These are phyloP conservation scores for Trissolcus japonicus DNA, from an alignment of 2,888 invertebrate species.

Conservation along the genomic window DNA sequence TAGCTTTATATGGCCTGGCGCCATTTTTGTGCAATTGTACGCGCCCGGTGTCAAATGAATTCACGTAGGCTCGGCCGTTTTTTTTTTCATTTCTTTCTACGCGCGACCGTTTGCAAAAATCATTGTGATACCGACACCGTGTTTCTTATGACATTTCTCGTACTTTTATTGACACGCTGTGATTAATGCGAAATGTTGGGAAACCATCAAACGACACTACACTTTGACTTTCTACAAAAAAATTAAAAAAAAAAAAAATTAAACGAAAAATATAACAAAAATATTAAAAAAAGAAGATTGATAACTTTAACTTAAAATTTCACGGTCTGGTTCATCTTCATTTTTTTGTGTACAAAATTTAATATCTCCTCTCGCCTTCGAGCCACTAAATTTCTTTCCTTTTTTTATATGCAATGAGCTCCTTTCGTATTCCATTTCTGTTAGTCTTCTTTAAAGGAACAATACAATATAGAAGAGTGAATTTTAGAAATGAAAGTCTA, in stretches of 20 bases:
- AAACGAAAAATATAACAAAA: too few species aligned
- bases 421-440: conserved; percentile 13
- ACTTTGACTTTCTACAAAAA: too few species aligned
- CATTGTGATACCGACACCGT: conserved; percentile 12
- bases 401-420: neutral
- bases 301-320: too few species aligned
- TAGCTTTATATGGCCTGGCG: conserved; percentile 47
- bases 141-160: conserved; percentile 4
- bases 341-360: neutral
- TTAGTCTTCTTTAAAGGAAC: conserved; percentile 20
- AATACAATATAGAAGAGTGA: conserved; percentile 11
- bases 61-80: conserved; percentile 35
- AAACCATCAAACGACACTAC: too few species aligned
- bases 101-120: conserved; percentile 11
- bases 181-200: too few species aligned
- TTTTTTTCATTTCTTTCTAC: conserved; percentile 2
- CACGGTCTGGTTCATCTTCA: too few species aligned
- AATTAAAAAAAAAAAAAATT: too few species aligned
- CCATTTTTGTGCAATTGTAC: conserved; percentile 48
- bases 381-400: neutral
- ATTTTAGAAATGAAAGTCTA: conserved; percentile 29
- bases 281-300: too few species aligned
- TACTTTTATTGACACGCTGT: conserved; percentile 4
- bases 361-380: neutral
- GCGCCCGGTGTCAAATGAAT: conserved; percentile 28